Base-by-base conservation (phyloP, 2,888 invertebrate genomes). In the Stenoptilia bipunctidactyla region DNA sequence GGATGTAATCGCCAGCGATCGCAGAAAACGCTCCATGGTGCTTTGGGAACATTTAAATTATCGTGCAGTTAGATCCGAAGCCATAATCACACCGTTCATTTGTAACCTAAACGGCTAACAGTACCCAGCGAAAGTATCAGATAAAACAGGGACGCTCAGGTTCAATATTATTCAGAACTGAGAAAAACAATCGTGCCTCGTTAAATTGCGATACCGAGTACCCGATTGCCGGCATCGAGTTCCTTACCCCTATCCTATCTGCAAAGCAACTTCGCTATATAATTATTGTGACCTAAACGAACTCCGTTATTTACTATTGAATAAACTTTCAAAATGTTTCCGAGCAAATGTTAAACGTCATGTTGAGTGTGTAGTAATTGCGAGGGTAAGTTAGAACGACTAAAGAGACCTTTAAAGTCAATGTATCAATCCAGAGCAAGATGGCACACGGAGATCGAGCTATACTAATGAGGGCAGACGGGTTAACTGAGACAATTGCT, bases 111-210 rank as follows among this genome's bases (percentile, higher is more conserved):
- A 67, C 61, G 65, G 61, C 65, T 69, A 77, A 76, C 75, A 75
- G 76, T 75, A 79, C 55, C 58, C 50, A 62, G 66, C 64, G 74
- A 79, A 79, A 77, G 70, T 76, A 77, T 80, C 80, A 71, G 67
- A 80, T 82, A 80, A 69, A 80, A 82, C 82, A 75, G 57, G 62
- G 63, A 70, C 66, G 63, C 65, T 72, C 71, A 69, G 62, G 71
- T 70, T 75, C 77, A 76, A 82, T 82, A 83, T 80, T 82, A 79
- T 82, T 79, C 77, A 77, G 72, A 80, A 77, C 73, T 76, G 66
- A 71, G 77, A 80, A 80, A 80, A 82, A 82, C 79, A 80, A 80
- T 79, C 76, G 79, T 79, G 77, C 56, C 74, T 82, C 76, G 77
- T 82, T 82, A 80, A 79, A 72, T 64, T 72, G 68, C 63, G 79